Base-by-base conservation (phyloP, 2,797 vertebrate genomes). In the Philypnodon macrostomus region DNA sequence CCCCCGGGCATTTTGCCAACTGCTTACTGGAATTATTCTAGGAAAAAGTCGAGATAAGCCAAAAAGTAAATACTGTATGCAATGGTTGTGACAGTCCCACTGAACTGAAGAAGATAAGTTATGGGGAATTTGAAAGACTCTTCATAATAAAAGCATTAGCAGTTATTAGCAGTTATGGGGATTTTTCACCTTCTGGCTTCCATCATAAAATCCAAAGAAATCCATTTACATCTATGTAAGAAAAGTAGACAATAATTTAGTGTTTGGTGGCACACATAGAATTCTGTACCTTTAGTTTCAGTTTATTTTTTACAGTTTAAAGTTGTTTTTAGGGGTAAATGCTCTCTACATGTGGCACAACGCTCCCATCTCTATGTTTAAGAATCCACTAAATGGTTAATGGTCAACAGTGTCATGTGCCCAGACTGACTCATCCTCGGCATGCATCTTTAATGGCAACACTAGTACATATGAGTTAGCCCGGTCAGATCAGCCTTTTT, bases 391-490 rank as follows among this genome's bases (percentile, higher is more conserved):
- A n/a, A n/a, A n/a, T n/a, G n/a, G n/a, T n/a, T n/a, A n/a, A n/a
- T n/a, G n/a, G n/a, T n/a, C 21, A 40, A 59, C 36, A 49, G 4
- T 13, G 51, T 30, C 58, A 67, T 61, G 37, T 63, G 53, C 23
- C 39, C 12, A 46, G 14, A 6, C 4, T 73, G 67, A 79, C 61
- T 81, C 69, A 63, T 4, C 26, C 42, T 23, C 54, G 32, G 34
- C 72, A 81, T 85, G 73, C 57, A 83, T 87, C 69, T 85, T 86
- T 84, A 1, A 87, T 86, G 67, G 82, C 70, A 85, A 85, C 70
- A 47, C 26, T 12, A 87, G 71, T 41, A 67, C 31, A 50, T 58
- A 46, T 60, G 58, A 55, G 61, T 9, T 40, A 48, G 40, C 13
- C 1, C 21, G 24, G 34, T 7, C 33, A 19, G 27, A 29, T 58